These are phyloP conservation scores for Podarcis raffonei DNA, from an alignment of 2,113 vertebrate species.

Conservation along the genomic window DNA sequence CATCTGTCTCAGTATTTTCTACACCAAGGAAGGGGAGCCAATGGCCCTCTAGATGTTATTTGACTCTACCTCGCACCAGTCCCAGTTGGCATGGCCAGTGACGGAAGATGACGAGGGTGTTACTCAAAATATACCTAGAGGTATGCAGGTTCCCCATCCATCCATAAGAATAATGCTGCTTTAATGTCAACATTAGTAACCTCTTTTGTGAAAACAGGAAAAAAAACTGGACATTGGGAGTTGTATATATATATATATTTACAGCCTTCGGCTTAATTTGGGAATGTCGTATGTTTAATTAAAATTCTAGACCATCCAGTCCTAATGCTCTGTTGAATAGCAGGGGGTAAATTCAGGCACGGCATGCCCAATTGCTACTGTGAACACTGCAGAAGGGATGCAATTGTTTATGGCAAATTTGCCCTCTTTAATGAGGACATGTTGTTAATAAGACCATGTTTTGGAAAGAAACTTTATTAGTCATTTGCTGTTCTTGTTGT, in stretches of 20 bases:
- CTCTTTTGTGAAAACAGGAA: not conserved
- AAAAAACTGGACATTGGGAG: accelerated
- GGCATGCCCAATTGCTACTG: constrained; percentile 38
- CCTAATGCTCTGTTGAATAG: not conserved
- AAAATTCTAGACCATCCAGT: constrained; percentile 14
- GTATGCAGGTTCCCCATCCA: not conserved
- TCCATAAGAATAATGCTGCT: not conserved
- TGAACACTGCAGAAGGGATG: constrained; percentile 30
- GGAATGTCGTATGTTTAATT: not conserved
- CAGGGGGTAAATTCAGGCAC: constrained; percentile 12
- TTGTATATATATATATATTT: not conserved
- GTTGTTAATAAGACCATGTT: constrained; percentile 55
- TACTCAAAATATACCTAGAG: not conserved
- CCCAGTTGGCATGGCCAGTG: no score
- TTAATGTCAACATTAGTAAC: not conserved
- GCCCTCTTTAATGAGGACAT: constrained; percentile 52
- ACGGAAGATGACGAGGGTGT: no score
- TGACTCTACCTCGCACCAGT: no score
- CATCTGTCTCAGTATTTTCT: no score
- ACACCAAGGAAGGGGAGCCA: no score
- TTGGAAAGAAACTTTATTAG: constrained; percentile 49
- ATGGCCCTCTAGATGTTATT: no score
- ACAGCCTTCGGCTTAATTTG: constrained; percentile 8
- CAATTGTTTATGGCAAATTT: constrained; percentile 55
- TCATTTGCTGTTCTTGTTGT: constrained; percentile 56